Conservation (phyloP, 2,888 invertebrate species). For the Orchestes rusci region DNA sequence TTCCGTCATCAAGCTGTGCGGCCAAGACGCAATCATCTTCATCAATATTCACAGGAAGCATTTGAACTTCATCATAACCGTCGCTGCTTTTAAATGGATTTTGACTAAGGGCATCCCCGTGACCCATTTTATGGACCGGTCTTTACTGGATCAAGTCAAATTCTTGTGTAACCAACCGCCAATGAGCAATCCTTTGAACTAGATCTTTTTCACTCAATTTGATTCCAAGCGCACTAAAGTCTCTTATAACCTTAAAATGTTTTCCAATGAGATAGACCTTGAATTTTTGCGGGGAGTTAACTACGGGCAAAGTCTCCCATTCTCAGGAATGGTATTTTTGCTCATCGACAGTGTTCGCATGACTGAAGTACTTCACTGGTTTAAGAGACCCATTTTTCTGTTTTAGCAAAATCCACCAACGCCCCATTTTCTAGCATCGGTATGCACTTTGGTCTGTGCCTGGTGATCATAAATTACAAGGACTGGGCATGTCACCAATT, state of each 20-base stretch:
- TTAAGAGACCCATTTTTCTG: not conserved
- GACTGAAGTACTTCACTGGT: not conserved
- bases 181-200: conserved; percentile 3
- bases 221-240: conserved; percentile 3
- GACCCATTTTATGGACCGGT: conserved; percentile 30
- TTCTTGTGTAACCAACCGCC: conserved; percentile 8
- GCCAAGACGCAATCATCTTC: conserved; percentile 10
- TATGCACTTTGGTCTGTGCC: conserved; percentile 26
- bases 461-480: conserved; percentile 26
- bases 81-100: conserved; percentile 10
- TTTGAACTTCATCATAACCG: conserved; percentile 2
- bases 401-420: conserved; percentile 6
- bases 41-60: conserved; percentile 1
- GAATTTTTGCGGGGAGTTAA: conserved; percentile 6
- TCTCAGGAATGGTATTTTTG: not conserved
- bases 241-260: conserved; percentile 5
- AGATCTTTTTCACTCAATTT: conserved; percentile 6
- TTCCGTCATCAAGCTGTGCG: conserved; percentile 5
- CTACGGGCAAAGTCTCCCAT: not conserved
- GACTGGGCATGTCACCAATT: not conserved
- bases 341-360: not conserved
- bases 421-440: conserved; percentile 24
- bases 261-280: conserved; percentile 5
- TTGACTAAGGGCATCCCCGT: conserved; percentile 31
- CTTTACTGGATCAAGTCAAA: conserved; percentile 14